Evolutionary conservation across 2,797 vertebrate species (phyloP).

Genomic region (Emydoidea blandingii): DNA sequence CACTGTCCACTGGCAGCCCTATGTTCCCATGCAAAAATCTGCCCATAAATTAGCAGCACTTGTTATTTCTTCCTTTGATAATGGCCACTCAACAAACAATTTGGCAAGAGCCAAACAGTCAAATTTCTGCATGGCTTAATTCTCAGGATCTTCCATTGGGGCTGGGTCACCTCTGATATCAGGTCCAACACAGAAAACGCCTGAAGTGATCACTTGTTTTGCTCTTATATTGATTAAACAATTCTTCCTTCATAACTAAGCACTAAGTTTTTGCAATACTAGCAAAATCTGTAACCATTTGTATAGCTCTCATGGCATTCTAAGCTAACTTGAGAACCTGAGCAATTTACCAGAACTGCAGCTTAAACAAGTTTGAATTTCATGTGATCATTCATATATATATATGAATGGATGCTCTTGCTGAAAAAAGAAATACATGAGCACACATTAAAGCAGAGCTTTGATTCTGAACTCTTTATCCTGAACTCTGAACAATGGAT

Average conservation of each 20-base stretch:
- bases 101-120: neutral
- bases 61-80: neutral
- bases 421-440: slow-evolving; percentile 78
- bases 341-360: slow-evolving; percentile 78
- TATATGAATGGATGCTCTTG: slow-evolving; percentile 66
- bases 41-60: neutral
- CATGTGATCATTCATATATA: slow-evolving; percentile 67
- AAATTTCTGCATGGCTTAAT: neutral
- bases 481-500: slow-evolving; percentile 82
- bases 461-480: slow-evolving; percentile 81
- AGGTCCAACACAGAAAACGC: slow-evolving; percentile 45
- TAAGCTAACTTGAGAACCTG: slow-evolving; percentile 76
- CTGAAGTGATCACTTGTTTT: slow-evolving; percentile 55
- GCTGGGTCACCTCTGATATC: neutral
- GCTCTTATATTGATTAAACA: slow-evolving; percentile 70
- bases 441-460: slow-evolving; percentile 79
- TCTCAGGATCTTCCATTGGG: neutral
- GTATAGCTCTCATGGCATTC: slow-evolving; percentile 73
- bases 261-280: slow-evolving; percentile 70
- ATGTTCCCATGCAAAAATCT: slow-evolving; percentile 40
- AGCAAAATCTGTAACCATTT: slow-evolving; percentile 71
- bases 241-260: slow-evolving; percentile 70
- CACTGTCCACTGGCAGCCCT: slow-evolving; percentile 4
- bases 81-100: neutral
- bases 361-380: slow-evolving; percentile 79